Evolutionary conservation across 1,140 invertebrate genomes (phyloP).

Genomic region (Megalonaias nervosa): DNA sequence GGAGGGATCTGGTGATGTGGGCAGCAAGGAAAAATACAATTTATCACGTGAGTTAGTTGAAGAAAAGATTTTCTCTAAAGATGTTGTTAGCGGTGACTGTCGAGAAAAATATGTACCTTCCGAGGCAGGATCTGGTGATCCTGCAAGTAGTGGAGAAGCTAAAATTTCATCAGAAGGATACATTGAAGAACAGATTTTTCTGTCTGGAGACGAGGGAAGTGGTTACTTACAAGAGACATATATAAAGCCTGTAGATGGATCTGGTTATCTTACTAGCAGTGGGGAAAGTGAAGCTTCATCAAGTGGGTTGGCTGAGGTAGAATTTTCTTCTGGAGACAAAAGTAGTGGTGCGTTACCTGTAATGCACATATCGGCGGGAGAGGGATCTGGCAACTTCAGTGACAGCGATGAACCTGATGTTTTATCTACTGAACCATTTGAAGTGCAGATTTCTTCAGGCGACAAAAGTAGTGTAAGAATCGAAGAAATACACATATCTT

Average conservation of each 20-base stretch:
- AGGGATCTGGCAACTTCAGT: too few relatives aligned
- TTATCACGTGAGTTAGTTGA: not conserved
- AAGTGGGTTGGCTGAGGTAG: conserved; percentile 1
- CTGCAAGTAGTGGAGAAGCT: not conserved
- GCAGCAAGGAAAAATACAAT: not conserved
- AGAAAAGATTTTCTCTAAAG: too few relatives aligned
- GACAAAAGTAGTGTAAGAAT: not conserved
- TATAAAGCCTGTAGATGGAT: not conserved
- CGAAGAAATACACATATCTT: not conserved
- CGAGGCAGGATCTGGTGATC: too few relatives aligned
- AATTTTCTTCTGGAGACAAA: conserved; percentile 5
- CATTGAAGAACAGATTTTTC: not conserved
- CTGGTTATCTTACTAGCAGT: not conserved
- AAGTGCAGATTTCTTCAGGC: conserved; percentile 2
- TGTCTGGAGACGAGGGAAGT: not conserved
- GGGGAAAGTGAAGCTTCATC: not conserved
- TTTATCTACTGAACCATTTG: too few relatives aligned
- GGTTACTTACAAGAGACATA: not conserved
- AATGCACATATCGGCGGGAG: too few relatives aligned
- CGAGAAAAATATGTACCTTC: too few relatives aligned
- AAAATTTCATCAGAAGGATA: not conserved
- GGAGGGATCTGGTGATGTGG: not conserved
- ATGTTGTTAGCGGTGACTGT: too few relatives aligned
- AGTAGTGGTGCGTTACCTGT: not conserved
- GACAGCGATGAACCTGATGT: too few relatives aligned